Evolutionary conservation across 2,888 invertebrate genomes (phyloP).

Genomic region (Zeuzera pyrina): DNA sequence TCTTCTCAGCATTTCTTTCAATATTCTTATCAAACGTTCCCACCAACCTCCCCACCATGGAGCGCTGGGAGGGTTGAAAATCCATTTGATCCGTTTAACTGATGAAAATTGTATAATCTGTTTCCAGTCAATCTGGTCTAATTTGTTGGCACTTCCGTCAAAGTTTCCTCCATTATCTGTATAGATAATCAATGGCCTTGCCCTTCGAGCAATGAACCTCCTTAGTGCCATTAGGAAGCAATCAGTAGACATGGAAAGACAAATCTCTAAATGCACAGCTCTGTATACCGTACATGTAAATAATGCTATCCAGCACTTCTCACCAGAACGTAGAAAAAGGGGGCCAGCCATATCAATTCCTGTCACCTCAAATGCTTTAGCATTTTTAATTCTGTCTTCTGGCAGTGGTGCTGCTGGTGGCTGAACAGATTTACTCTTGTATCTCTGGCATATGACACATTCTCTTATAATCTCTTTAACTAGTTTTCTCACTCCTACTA

Average conservation of each 20-base stretch:
- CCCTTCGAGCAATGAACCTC: not conserved
- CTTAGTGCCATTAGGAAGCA: not conserved
- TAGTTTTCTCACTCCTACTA: slow-evolving; percentile 1
- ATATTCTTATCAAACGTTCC: not conserved
- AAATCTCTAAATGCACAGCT: too few relatives aligned
- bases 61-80: not conserved
- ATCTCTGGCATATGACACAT: not conserved
- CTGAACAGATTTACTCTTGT: not conserved
- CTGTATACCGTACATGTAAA: not conserved
- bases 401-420: not conserved
- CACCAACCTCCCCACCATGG: too few relatives aligned
- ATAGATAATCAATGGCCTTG: not conserved
- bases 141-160: not conserved
- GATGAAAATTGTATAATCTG: not conserved
- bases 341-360: not conserved
- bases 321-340: not conserved
- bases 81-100: not conserved
- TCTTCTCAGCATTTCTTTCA: not conserved
- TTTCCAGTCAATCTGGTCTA: not conserved
- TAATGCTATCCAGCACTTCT: not conserved
- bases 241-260: not conserved
- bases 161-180: not conserved
- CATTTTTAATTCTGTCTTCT: not conserved
- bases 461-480: not conserved
- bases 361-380: not conserved